Conservation (phyloP, 2,113 vertebrate genomes). For the Mus spicilegus region DNA sequence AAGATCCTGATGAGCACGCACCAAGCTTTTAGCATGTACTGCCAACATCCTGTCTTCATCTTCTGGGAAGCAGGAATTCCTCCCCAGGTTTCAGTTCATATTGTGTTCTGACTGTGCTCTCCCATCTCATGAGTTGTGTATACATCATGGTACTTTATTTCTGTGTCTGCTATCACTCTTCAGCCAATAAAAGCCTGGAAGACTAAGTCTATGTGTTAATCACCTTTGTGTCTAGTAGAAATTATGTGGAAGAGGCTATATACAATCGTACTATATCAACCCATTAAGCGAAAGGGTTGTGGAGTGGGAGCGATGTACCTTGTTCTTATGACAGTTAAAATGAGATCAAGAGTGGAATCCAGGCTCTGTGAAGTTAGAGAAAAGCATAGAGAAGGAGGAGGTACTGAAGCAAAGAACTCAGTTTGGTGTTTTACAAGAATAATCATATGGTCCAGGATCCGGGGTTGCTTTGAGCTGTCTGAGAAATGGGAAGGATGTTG, state of each 20-base stretch:
- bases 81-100: not conserved
- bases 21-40: not conserved
- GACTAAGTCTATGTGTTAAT: not conserved
- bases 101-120: not conserved
- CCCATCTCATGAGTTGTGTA: not conserved
- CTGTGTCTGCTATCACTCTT: not conserved
- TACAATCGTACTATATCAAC: not conserved
- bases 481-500: not conserved
- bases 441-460: not conserved
- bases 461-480: not conserved
- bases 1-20: not conserved
- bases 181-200: not conserved
- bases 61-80: not conserved
- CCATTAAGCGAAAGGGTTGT: not conserved
- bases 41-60: not conserved
- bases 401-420: not conserved
- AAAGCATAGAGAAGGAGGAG: not conserved
- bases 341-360: not conserved
- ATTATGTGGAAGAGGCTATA: not conserved
- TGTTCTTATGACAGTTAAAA: not conserved
- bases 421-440: not conserved
- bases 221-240: not conserved
- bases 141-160: not conserved
- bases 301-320: not conserved
- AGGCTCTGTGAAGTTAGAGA: not conserved